These are phyloP conservation scores for Prosapia bicincta DNA, from an alignment of 2,888 invertebrate genomes.

Conservation along the genomic window DNA sequence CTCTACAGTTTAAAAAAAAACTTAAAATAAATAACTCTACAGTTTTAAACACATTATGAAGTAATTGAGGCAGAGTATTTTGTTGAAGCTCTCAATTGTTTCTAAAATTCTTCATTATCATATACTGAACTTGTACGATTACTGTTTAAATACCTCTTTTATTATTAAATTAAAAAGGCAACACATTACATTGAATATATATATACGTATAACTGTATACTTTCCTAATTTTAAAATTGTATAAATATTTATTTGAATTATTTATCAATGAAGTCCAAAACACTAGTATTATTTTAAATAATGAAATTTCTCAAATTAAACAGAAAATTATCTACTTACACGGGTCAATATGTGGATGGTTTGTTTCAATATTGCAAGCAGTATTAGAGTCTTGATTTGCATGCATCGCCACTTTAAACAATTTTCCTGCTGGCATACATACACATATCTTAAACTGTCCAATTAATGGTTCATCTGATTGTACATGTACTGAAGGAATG, in stretches of 20 bases:
- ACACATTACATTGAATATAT: neutral
- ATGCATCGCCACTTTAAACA: conserved; percentile 73
- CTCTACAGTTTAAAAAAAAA: too few species aligned
- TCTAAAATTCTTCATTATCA: too few species aligned
- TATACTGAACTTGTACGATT: too few species aligned
- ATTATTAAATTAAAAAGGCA: neutral
- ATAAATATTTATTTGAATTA: neutral
- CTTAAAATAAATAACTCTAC: too few species aligned
- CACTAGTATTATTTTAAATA: neutral
- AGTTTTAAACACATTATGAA: too few species aligned
- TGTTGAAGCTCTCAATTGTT: too few species aligned
- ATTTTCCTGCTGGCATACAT: conserved; percentile 83
- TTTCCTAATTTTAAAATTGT: neutral
- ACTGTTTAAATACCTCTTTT: too few species aligned
- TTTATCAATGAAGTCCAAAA: too few species aligned
- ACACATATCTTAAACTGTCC: conserved; percentile 82
- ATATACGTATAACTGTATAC: neutral
- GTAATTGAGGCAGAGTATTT: too few species aligned
- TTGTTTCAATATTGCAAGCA: conserved; percentile 39
- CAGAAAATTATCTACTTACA: conserved; percentile 9
- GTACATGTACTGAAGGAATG: conserved; percentile 62
- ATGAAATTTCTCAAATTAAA: too few species aligned
- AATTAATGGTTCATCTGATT: conserved; percentile 42
- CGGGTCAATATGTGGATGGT: conserved; percentile 11
- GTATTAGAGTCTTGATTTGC: conserved; percentile 47